A percentile compares a stretch with the other conserved stretches of the same genome.
Evolutionary conservation across 2,113 vertebrate genomes (phyloP).

Genomic region (Mustela nigripes): DNA sequence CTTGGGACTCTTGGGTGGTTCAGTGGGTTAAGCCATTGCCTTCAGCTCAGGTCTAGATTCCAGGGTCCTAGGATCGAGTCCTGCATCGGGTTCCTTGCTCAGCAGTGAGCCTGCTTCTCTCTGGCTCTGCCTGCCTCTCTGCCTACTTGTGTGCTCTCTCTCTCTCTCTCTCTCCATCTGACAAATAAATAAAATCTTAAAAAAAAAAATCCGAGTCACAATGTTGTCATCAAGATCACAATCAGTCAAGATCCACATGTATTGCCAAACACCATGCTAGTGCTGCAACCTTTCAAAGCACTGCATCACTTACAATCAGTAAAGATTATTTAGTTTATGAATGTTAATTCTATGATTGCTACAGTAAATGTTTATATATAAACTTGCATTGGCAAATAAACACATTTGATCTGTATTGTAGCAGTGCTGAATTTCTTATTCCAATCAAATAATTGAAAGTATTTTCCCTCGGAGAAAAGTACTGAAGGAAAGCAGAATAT

Average conservation of each 20-base stretch:
- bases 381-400: neutral
- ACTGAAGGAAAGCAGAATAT: slow-evolving; percentile 1
- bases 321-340: neutral
- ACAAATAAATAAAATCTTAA: no score
- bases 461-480: neutral
- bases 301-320: neutral
- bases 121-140: no score
- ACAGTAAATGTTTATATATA: neutral
- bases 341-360: no score
- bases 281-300: fast-evolving
- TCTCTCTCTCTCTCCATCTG: no score
- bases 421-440: neutral
- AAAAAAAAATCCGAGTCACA: neutral
- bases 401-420: no score
- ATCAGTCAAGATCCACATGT: fast-evolving
- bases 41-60: no score
- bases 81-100: no score
- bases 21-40: no score
- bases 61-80: no score
- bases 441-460: neutral
- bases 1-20: no score
- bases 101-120: no score
- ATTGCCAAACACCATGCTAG: fast-evolving
- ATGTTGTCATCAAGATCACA: fast-evolving
- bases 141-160: no score